A percentile compares a stretch with the other conserved stretches of the same genome.
Conservation (phyloP, 1,140 invertebrate species). For the Drosophila miranda region DNA sequence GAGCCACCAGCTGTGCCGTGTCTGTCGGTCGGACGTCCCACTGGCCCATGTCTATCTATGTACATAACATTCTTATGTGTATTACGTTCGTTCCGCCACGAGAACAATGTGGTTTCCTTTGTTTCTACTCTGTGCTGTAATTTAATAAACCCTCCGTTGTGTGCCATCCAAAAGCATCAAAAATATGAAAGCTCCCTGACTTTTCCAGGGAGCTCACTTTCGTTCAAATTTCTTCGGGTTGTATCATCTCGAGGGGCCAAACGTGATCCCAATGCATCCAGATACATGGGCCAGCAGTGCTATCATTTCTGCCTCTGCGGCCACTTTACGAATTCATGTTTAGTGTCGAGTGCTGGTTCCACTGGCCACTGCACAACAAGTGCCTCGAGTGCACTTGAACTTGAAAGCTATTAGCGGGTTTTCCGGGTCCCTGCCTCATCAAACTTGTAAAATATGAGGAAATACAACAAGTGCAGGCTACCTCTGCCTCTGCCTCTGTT, state of each 20-base stretch:
- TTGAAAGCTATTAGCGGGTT: constrained; percentile 59
- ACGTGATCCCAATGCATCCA: no score
- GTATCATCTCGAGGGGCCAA: neutral
- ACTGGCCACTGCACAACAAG: constrained; percentile 12
- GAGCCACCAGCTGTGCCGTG: constrained; percentile 12
- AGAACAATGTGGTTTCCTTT: constrained; percentile 20
- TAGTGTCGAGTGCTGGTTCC: neutral
- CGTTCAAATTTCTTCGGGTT: neutral
- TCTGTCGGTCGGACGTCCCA: no score
- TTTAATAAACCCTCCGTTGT: constrained; percentile 24
- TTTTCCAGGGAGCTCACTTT: neutral
- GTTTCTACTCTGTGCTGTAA: constrained; percentile 19
- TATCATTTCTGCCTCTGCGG: constrained; percentile 8
- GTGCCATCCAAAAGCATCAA: constrained; percentile 13
- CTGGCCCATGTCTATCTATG: constrained; percentile 18
- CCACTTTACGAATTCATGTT: constrained; percentile 5
- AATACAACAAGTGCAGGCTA: no score
- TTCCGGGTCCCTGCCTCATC: constrained; percentile 32
- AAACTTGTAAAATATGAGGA: constrained; percentile 13
- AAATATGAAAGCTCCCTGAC: constrained; percentile 26
- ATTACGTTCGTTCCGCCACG: neutral
- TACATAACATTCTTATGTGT: neutral
- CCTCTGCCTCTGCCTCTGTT: no score
- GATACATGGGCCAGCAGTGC: constrained; percentile 4
- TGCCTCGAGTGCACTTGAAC: constrained; percentile 67